Base-by-base conservation (phyloP, 2,113 vertebrate species). In the Syngnathus typhle region DNA sequence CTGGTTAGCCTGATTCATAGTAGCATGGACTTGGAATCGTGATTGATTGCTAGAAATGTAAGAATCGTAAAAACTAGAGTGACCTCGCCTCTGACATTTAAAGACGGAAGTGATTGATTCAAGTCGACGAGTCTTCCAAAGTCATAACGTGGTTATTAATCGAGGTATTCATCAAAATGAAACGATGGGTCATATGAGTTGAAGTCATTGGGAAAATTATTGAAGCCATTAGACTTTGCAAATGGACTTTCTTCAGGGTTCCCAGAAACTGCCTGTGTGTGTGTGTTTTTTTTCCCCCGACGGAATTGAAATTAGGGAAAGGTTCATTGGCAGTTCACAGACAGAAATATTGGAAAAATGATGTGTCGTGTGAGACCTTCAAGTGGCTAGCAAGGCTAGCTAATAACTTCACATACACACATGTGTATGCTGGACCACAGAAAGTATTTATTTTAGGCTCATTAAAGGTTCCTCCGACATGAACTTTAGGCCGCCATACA, bases 401-500 rank as follows among this genome's bases (percentile, higher is more conserved):
- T 39, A 39, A 39, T 39, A 43, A 43, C 8, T 9, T 32, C 3
- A 32, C 27, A 32, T 32, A 32, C 27, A 32, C 27, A 32, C 27
- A 3, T 32, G 27, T 32, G 27, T 3, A 32, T 32, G 27, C 27
- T 32, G 27, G 27, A 32, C 3, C 27, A 32, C 27, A 32, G 3
- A 60, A 3, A 19, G 8, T 15, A 15, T 67, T 70, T 58, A 27
- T 54, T 54, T 59, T 18, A 43, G 36, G 52, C 13, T 75, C 59
- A 69, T 63, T 69, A 44, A 75, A 60, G 1, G 1, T 60, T 36
- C 44, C 32, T 54, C 21, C 8, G 67, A 63, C 56, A n/a, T 49
- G 41, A 74, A 59, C 66, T 65, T 15, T 54, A 46, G 37, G 44
- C 64, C 60, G 56, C 18, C 44, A 84, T 79, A 82, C 39, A 65